phyloP scores from a whole-genome alignment of 2,888 invertebrate species.

The Pristionchus maxplancki region DNA sequence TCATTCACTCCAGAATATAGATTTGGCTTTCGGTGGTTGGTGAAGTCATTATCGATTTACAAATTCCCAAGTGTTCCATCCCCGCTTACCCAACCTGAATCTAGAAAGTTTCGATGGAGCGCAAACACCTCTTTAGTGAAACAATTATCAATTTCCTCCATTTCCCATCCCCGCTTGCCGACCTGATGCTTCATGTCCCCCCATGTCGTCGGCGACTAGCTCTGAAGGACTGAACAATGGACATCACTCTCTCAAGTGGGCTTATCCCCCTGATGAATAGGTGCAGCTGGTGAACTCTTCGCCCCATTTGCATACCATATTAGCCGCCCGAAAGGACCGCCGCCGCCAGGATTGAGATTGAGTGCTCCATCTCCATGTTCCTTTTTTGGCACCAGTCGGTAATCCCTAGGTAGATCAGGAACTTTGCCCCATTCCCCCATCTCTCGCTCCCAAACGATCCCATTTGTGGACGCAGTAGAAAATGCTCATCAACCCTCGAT shows the following conservation, averaged over 20 bases:
- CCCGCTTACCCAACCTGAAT: too few relatives aligned
- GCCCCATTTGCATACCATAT: conserved; percentile 42
- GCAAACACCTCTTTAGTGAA: too few relatives aligned
- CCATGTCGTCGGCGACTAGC: background rate
- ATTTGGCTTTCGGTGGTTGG: too few relatives aligned
- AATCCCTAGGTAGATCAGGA: background rate
- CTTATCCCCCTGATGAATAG: conserved; percentile 12
- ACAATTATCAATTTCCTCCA: too few relatives aligned
- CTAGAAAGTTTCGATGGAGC: too few relatives aligned
- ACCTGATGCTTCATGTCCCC: conserved; percentile 26
- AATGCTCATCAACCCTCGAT: conserved; percentile 16
- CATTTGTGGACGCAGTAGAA: background rate
- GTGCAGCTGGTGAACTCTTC: conserved; percentile 33
- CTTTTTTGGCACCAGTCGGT: background rate
- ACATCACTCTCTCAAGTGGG: background rate
- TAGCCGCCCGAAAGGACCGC: background rate
- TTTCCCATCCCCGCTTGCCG: background rate
- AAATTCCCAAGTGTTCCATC: too few relatives aligned
- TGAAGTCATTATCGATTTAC: too few relatives aligned
- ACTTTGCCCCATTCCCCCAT: background rate
- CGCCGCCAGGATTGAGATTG: background rate
- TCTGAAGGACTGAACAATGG: conserved; percentile 33
- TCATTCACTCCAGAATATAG: too few relatives aligned
- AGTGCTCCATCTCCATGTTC: background rate
- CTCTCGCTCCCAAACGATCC: conserved; percentile 23